phyloP scores from a whole-genome alignment of 2,797 vertebrate species.

The Hemitrygon akajei region DNA sequence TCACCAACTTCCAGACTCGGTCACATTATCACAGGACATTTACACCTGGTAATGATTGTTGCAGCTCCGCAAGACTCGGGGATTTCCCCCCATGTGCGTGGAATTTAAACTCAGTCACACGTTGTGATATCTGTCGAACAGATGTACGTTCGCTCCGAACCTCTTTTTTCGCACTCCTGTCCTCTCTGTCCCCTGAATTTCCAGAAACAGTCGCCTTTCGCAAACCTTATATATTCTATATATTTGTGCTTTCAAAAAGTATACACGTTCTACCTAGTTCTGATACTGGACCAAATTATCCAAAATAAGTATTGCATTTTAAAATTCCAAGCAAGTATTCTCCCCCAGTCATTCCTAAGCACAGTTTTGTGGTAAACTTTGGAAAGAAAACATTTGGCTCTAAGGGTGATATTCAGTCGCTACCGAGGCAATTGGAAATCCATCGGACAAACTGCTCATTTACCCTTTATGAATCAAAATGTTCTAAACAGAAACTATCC shows the following conservation, averaged over 20 bases:
- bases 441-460: not conserved
- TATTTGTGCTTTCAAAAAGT: not conserved
- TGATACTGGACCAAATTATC: not conserved
- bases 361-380: not conserved
- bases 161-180: not conserved
- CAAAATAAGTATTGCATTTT: not conserved
- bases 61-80: not conserved
- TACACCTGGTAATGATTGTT: not conserved
- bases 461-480: too few relatives aligned
- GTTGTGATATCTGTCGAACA: not conserved
- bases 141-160: not conserved
- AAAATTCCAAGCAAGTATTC: not conserved
- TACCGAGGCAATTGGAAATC: not conserved
- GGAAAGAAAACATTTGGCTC: too few relatives aligned
- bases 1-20: not conserved
- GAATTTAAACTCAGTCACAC: not conserved
- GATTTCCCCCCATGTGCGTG: too few relatives aligned
- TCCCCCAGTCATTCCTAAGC: not conserved
- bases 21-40: not conserved
- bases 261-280: not conserved
- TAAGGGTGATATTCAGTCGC: not conserved
- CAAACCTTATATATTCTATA: not conserved
- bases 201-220: not conserved
- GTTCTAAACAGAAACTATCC: not conserved
- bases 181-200: not conserved